Evolutionary conservation across 2,888 invertebrate genomes (phyloP), one percentile per base, ranked within the genome.

Genomic region (Volucella inflata): DNA sequence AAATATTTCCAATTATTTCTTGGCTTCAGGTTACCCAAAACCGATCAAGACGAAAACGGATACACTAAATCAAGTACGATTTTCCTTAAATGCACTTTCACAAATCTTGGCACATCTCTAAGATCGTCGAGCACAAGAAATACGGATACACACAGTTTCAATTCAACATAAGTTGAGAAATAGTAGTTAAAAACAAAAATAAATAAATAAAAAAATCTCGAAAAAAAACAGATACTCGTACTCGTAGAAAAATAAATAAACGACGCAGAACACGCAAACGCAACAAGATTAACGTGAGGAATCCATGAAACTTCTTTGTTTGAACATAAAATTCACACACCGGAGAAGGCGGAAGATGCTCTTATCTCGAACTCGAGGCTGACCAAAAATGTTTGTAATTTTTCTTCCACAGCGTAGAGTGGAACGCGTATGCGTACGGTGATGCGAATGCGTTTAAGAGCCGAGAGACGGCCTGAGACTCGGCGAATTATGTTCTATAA

Each of bases 61-160:
- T 64, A 55, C 46, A 62, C 38, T 30, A 21, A 64, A 46, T 57
- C 65, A 40, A 75, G 75, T 65, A 67, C 65, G 75, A 42, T 57
- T 76, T 76, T 68, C 76, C 68, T 76, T 76, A 57, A 79, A 79
- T 79, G 78, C 78, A 79, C 78, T 79, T 79, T 79, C 78, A 79
- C 78, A 79, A 79, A 72, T 71, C 70, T 55, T 53, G 64, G 64
- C 55, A 72, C 71, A 64, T 78, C 57, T 77, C 53, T 50, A 21
- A 30, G 6, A 30, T 30, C 30, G n/a, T 6, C 55, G 62, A 38
- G 8, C 44, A 55, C 57, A 42, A 62, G 53, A 36, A 55, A 38
- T 46, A 30, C 30, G 30, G 30, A 30, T 30, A 16, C 46, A 74
- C 65, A 62, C 57, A 40, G 42, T 53, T 60, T 59, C 40, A 48